phyloP scores from a whole-genome alignment of 2,113 vertebrate genomes.

The Brachyistius frenatus region DNA sequence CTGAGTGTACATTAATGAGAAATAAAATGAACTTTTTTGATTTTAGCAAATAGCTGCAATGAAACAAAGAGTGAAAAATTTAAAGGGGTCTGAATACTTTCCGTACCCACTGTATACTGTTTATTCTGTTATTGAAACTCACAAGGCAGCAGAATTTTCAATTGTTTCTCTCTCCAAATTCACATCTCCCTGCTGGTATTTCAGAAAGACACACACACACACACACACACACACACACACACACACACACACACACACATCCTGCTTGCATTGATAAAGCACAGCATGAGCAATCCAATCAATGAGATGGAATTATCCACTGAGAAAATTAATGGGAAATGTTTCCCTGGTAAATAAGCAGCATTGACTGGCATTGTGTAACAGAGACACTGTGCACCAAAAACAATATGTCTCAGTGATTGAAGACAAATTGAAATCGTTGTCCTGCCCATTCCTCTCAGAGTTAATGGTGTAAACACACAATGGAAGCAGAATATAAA shows the following conservation, averaged over 20 bases:
- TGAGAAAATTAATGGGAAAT: slow-evolving; percentile 15
- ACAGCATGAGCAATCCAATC: slow-evolving; percentile 15
- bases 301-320: slow-evolving; percentile 36
- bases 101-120: too few species aligned
- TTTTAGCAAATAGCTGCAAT: too few species aligned
- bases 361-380: slow-evolving; percentile 5
- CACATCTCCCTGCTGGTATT: too few species aligned
- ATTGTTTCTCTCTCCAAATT: neutral
- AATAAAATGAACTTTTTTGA: too few species aligned
- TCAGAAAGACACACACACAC: too few species aligned
- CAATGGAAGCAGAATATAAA: neutral
- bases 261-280: neutral
- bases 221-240: too few species aligned
- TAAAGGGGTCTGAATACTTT: too few species aligned
- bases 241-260: neutral
- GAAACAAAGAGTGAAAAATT: too few species aligned
- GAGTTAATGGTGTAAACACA: neutral
- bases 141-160: too few species aligned
- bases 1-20: too few species aligned
- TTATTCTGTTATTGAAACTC: neutral
- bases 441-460: neutral
- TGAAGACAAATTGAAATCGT: slow-evolving; percentile 14
- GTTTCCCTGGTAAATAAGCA: slow-evolving; percentile 33
- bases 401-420: slow-evolving; percentile 3
- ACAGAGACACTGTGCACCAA: slow-evolving; percentile 3